phyloP scores from a whole-genome alignment of 30 jellyfish, hydroid and myxozoan species.

The Chironex yamaguchii region DNA sequence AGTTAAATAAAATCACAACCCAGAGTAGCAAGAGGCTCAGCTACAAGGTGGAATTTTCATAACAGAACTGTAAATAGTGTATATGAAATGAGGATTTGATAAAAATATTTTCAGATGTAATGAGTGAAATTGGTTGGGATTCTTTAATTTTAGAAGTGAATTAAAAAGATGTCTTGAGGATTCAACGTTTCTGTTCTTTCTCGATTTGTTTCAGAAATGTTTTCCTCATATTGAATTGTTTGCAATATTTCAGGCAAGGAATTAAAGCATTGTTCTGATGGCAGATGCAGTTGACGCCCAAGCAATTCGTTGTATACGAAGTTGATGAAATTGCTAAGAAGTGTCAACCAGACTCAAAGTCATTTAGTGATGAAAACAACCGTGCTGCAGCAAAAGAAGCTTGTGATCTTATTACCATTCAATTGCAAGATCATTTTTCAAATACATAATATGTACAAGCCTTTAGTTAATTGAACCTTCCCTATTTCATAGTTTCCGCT shows the following conservation, averaged over 20 bases:
- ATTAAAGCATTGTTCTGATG: background rate
- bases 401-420: background rate
- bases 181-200: background rate
- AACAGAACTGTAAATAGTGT: background rate
- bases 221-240: background rate
- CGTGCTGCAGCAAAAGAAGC: background rate
- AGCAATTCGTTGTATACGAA: background rate
- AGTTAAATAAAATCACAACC: background rate
- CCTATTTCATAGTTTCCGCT: no score
- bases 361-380: background rate
- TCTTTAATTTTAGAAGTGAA: background rate
- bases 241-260: background rate
- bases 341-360: background rate
- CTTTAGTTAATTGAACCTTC: background rate
- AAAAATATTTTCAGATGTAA: background rate
- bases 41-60: background rate
- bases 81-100: background rate
- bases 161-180: background rate
- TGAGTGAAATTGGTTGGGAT: background rate
- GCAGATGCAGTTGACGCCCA: background rate
- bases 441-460: background rate
- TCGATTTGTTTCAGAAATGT: background rate
- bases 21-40: background rate
- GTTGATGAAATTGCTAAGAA: background rate
- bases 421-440: background rate